Conservation (phyloP, 2,797 vertebrate species). For the Sebastiscus albofasciatus region DNA sequence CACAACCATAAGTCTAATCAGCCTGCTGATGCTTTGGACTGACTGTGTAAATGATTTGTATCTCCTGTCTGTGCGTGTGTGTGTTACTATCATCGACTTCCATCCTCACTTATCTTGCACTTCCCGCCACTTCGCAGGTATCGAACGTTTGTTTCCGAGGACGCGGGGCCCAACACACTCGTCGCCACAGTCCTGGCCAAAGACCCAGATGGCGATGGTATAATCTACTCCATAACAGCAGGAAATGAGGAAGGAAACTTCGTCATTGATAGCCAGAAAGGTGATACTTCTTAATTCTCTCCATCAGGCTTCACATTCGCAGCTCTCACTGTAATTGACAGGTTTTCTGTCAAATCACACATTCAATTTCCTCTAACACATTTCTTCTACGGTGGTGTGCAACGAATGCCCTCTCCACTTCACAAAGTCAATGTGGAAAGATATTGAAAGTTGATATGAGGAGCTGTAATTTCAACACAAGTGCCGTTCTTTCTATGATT, state of each 20-base stretch:
- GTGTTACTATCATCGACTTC: slow-evolving; percentile 22
- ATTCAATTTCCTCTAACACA: slow-evolving; percentile 54
- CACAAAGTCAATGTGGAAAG: slow-evolving; percentile 54
- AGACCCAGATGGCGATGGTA: slow-evolving; percentile 91
- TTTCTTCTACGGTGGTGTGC: background rate
- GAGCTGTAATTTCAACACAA: slow-evolving; percentile 43
- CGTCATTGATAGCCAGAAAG: slow-evolving; percentile 92
- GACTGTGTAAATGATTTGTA: slow-evolving; percentile 52
- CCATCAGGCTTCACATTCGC: slow-evolving; percentile 28
- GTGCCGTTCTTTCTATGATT: slow-evolving; percentile 45
- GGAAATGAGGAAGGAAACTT: slow-evolving; percentile 92
- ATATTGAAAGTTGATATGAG: slow-evolving; percentile 62
- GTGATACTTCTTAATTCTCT: slow-evolving; percentile 76
- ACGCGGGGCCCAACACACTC: slow-evolving; percentile 90
- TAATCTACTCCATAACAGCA: slow-evolving; percentile 87
- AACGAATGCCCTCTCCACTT: slow-evolving; percentile 46
- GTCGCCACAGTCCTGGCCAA: slow-evolving; percentile 90
- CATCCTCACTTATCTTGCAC: background rate
- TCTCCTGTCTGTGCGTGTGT: slow-evolving; percentile 20
- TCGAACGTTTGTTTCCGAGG: slow-evolving; percentile 92
- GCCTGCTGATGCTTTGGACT: slow-evolving; percentile 49
- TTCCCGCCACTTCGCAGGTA: slow-evolving; percentile 80
- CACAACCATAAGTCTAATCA: slow-evolving; percentile 69
- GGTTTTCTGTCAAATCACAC: slow-evolving; percentile 59
- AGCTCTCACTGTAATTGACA: slow-evolving; percentile 60